Evolutionary conservation across 37 sponge, comb jelly and placozoan species (phyloP).

Genomic region (Diacarnus erythraeanus): DNA sequence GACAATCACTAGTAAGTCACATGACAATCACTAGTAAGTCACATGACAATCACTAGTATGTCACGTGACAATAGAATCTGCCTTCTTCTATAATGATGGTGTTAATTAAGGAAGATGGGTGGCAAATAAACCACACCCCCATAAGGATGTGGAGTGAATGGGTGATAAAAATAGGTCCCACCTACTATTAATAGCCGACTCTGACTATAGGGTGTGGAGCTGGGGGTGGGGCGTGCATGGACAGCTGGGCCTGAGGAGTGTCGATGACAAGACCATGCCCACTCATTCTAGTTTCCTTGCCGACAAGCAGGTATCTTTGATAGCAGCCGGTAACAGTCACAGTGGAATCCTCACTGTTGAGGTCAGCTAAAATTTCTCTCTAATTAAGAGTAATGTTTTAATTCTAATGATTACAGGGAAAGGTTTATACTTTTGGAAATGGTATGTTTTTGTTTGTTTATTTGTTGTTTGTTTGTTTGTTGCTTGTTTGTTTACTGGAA

Average conservation of each 20-base stretch:
- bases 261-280: constrained; percentile 62
- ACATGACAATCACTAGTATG: constrained; percentile 30
- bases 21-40: constrained; percentile 30
- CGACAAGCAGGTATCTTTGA: constrained; percentile 27
- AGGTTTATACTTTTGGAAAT: constrained; percentile 79
- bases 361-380: constrained; percentile 19
- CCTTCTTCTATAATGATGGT: no score
- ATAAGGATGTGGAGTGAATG: not conserved
- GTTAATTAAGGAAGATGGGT: no score
- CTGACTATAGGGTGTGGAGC: constrained; percentile 64
- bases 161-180: no score
- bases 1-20: constrained; percentile 30
- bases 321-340: constrained; percentile 80
- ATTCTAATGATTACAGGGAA: constrained; percentile 29
- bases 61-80: not conserved
- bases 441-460: constrained; percentile 28
- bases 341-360: constrained; percentile 58
- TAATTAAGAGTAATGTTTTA: not conserved
- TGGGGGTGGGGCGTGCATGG: constrained; percentile 90
- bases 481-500: not conserved
- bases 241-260: constrained; percentile 67
- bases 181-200: no score
- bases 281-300: constrained; percentile 58
- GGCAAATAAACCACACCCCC: not conserved
- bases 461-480: not conserved